Evolutionary conservation across 2,113 vertebrate species (phyloP).

Genomic region (Archilochus colubris): DNA sequence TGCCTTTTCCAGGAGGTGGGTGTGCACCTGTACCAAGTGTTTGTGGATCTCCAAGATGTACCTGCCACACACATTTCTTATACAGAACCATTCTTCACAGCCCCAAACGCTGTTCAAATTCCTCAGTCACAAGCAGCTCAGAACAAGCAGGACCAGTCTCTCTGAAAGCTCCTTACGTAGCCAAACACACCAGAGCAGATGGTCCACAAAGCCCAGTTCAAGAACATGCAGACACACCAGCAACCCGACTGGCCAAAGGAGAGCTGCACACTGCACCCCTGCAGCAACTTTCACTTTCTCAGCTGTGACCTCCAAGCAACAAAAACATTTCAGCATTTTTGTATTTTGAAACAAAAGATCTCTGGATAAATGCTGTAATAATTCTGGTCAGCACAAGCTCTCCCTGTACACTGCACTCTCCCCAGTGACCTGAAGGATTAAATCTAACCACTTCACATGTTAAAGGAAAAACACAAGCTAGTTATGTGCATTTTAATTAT

Average conservation of each 20-base stretch:
- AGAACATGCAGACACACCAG: accelerated
- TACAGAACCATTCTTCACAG: not conserved
- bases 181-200: not conserved
- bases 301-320: not conserved
- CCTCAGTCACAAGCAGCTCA: not conserved
- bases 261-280: not conserved
- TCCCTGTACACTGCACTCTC: not conserved
- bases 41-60: not conserved
- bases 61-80: not conserved
- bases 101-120: not conserved
- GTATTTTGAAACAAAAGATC: not conserved
- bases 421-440: not conserved
- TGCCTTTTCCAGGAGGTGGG: not conserved
- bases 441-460: not conserved
- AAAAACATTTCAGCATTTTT: not conserved
- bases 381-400: not conserved
- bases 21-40: accelerated
- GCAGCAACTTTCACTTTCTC: not conserved
- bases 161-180: not conserved
- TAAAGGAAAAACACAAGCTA: not conserved
- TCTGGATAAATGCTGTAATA: not conserved
- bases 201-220: not conserved
- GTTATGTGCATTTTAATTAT: not conserved
- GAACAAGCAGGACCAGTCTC: not conserved
- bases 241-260: not conserved